A percentile compares a stretch with the other conserved stretches of the same genome.
These are phyloP conservation scores for Heliconius aoede DNA, from an alignment of 2,888 invertebrate species.

Conservation along the genomic window DNA sequence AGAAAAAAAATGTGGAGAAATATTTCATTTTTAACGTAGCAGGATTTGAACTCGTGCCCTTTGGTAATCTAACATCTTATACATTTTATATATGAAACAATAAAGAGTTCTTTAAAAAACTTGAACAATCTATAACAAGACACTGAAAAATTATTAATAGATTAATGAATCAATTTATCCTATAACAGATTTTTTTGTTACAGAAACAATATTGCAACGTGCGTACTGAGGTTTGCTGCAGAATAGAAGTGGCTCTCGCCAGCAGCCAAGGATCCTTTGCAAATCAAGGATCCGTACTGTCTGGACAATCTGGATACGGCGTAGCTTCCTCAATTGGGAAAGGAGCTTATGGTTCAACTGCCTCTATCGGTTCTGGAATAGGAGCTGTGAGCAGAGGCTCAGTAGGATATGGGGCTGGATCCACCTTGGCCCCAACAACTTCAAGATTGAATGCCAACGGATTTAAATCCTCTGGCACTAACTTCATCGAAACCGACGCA, in stretches of 20 bases:
- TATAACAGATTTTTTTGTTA: slow-evolving; percentile 49
- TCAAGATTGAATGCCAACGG: slow-evolving; percentile 57
- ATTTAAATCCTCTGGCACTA: slow-evolving; percentile 64
- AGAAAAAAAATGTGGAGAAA: not conserved
- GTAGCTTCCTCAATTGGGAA: slow-evolving; percentile 39
- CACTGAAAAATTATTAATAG: not conserved
- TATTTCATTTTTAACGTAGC: not conserved
- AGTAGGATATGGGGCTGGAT: slow-evolving; percentile 25
- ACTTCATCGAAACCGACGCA: slow-evolving; percentile 70
- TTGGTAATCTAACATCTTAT: not conserved
- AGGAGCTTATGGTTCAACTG: slow-evolving; percentile 42
- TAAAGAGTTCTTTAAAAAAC: too few relatives aligned
- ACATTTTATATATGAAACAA: too few relatives aligned
- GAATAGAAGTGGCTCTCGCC: slow-evolving; percentile 63
- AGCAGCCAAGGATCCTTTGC: slow-evolving; percentile 58
- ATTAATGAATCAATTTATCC: not conserved
- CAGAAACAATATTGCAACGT: slow-evolving; percentile 80
- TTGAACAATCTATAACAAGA: too few relatives aligned
- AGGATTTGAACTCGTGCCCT: not conserved
- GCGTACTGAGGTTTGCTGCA: slow-evolving; percentile 77
- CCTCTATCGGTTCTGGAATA: slow-evolving; percentile 50
- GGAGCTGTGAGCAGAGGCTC: slow-evolving; percentile 44
- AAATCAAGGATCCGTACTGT: slow-evolving; percentile 58
- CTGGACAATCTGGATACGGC: slow-evolving; percentile 48
- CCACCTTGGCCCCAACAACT: slow-evolving; percentile 52